phyloP scores from a whole-genome alignment of 2,113 vertebrate genomes.

The Myrmophylax atrothorax region DNA sequence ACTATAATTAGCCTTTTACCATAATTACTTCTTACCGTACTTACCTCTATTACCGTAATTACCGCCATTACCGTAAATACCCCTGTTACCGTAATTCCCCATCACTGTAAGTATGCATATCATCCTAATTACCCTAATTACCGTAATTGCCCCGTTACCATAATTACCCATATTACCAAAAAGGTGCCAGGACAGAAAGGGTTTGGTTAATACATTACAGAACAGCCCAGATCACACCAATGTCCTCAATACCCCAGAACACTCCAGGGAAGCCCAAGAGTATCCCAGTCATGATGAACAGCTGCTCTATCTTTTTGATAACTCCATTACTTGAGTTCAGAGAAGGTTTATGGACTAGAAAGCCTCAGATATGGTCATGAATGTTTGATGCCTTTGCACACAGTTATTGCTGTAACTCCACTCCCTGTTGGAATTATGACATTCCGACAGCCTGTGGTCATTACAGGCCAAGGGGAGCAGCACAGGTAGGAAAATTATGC shows the following conservation, averaged over 20 bases:
- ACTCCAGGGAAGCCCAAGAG: not conserved
- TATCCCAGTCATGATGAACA: not conserved
- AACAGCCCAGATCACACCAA: not conserved
- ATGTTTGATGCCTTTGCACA: conserved; percentile 35
- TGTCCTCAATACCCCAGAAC: not conserved
- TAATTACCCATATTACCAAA: no score
- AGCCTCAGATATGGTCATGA: conserved; percentile 35
- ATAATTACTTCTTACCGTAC: no score
- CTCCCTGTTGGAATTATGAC: not conserved
- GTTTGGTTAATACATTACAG: not conserved
- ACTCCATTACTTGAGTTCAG: conserved; percentile 44
- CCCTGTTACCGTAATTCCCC: no score
- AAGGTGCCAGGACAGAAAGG: no score
- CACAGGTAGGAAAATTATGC: not conserved
- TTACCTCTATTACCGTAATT: no score
- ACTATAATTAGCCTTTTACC: no score
- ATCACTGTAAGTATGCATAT: no score
- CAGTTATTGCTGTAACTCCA: not conserved
- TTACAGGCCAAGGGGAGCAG: not conserved
- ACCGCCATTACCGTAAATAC: no score
- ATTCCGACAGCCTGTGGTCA: not conserved
- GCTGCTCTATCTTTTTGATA: conserved; percentile 43
- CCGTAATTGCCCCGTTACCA: no score
- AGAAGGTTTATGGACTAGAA: conserved; percentile 55
- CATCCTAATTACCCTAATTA: no score